A percentile compares a stretch with the other conserved stretches of the same genome.
phyloP scores from a whole-genome alignment of 2,888 invertebrate genomes.

The Apoda limacodes region DNA sequence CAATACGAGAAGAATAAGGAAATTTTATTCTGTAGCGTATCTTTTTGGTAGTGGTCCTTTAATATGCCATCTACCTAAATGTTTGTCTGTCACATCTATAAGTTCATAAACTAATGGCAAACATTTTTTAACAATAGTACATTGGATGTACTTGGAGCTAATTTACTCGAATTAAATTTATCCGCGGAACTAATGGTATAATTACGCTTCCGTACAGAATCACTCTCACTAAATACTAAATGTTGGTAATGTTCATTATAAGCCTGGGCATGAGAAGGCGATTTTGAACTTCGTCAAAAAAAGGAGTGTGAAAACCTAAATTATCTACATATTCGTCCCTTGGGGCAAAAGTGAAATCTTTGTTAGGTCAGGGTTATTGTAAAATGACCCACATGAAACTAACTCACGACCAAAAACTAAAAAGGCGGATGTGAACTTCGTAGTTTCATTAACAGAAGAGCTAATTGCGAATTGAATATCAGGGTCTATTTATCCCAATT shows the following conservation, averaged over 20 bases:
- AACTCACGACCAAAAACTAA: constrained; percentile 18
- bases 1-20: no score
- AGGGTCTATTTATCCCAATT: constrained; percentile 18
- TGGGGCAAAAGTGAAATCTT: constrained; percentile 15
- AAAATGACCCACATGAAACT: constrained; percentile 11
- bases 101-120: no score
- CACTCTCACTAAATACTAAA: constrained; percentile 18
- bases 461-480: constrained; percentile 20
- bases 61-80: no score
- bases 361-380: constrained; percentile 5
- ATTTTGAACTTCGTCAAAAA: constrained; percentile 17
- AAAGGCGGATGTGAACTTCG: constrained; percentile 17
- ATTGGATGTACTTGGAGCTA: constrained; percentile 11
- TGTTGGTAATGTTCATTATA: constrained; percentile 17
- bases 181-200: constrained; percentile 9
- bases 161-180: constrained; percentile 10
- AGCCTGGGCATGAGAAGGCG: constrained; percentile 8
- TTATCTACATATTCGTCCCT: constrained; percentile 16
- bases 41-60: no score
- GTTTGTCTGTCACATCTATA: no score
- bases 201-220: constrained; percentile 14
- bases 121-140: no score
- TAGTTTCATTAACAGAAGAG: constrained; percentile 19
- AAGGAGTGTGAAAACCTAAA: constrained; percentile 8
- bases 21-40: no score